phyloP scores from a whole-genome alignment of 2,113 vertebrate genomes.

The Aegithalos caudatus region DNA sequence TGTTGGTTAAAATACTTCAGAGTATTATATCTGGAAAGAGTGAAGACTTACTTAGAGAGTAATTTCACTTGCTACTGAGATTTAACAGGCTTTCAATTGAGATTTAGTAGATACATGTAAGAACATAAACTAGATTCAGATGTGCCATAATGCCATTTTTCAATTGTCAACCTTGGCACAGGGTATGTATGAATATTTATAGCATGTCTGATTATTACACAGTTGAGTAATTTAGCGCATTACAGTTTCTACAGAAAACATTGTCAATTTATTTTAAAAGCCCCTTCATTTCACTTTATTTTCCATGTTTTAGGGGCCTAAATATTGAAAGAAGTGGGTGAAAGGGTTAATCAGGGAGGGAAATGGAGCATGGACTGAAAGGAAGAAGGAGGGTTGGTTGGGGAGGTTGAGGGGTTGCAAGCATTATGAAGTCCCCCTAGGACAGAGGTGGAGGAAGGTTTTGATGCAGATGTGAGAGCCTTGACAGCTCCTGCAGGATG shows the following conservation, averaged over 20 bases:
- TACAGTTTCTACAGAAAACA: background rate
- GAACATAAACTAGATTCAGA: background rate
- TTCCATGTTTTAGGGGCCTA: background rate
- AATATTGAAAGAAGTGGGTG: background rate
- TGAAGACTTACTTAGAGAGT: background rate
- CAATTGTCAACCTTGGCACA: background rate
- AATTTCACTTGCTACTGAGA: background rate
- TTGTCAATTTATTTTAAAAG: background rate
- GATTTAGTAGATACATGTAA: background rate
- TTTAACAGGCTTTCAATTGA: background rate
- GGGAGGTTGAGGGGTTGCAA: rapidly evolving
- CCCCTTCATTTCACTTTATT: background rate
- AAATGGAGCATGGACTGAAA: background rate
- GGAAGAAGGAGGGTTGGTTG: background rate
- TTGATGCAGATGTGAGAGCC: rapidly evolving
- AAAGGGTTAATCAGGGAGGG: background rate
- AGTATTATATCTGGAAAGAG: background rate
- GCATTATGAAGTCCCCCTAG: no score
- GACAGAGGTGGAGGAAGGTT: background rate
- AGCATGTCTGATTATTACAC: background rate
- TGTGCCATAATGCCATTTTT: background rate
- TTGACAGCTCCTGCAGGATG: background rate
- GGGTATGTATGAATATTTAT: background rate
- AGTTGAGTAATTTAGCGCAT: background rate
- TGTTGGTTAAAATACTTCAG: background rate